Evolutionary conservation across 2,113 vertebrate species (phyloP).

Genomic region (Pteruthius melanotis): DNA sequence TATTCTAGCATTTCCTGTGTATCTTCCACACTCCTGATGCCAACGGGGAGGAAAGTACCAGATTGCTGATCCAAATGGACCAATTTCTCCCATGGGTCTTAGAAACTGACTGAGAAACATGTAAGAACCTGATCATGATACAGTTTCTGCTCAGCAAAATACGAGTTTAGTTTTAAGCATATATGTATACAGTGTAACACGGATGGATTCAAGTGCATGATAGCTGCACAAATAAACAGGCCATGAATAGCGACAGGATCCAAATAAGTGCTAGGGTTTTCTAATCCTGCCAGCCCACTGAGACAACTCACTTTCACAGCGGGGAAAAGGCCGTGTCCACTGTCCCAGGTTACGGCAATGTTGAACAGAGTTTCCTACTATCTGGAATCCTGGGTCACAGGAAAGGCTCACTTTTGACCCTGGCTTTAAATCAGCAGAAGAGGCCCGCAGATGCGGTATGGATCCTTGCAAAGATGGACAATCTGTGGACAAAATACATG

Average conservation of each 20-base stretch:
- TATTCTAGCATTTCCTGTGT: neutral
- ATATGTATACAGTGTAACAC: neutral
- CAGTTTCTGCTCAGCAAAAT: neutral
- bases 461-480: conserved; percentile 85
- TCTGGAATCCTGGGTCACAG: conserved; percentile 92
- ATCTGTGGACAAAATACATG: conserved; percentile 74
- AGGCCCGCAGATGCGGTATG: conserved; percentile 79
- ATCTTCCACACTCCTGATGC: neutral
- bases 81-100: neutral
- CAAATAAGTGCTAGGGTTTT: neutral
- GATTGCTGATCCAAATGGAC: neutral
- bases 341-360: conserved; percentile 90
- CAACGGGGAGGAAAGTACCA: neutral
- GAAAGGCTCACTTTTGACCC: conserved; percentile 87
- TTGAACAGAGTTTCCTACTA: conserved; percentile 89
- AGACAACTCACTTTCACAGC: conserved; percentile 87
- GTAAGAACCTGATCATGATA: neutral
- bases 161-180: neutral
- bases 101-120: neutral
- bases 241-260: neutral
- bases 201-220: neutral
- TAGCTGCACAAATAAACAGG: neutral
- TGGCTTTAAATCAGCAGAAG: conserved; percentile 79
- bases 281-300: neutral
- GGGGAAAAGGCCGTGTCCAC: conserved; percentile 89